Evolutionary conservation across 2,113 vertebrate species (phyloP), one percentile per base, ranked within the genome.

Genomic region (Ctenodactylus gundi): DNA sequence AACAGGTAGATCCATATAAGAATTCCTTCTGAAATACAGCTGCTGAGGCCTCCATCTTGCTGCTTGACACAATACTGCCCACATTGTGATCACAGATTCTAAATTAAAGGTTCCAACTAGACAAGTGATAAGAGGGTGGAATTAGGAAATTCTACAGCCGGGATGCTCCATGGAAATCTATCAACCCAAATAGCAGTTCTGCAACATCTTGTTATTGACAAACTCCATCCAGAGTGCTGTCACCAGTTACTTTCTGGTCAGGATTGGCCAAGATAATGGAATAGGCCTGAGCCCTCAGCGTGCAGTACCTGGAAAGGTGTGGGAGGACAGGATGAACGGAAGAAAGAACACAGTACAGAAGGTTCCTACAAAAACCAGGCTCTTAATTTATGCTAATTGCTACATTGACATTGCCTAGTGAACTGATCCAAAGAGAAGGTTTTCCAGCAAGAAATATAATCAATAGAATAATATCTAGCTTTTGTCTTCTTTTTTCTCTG

Each of bases 341-440:
- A 92, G 53, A 41, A 75, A 46, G 27, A 29, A n/a, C 34, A 96
- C 60, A 93, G 27, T 34, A n/a, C 34, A 96, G 64, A 93, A 94
- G 92, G 6, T 70, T 25, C 44, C 34, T 14, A 6, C 39, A n/a
- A 85, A 91, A 93, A 64, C 13, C 51, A 1, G 18, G n/a, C 77
- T 93, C 94, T 82, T 62, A 76, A 86, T 88, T 94, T 64, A 85
- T 88, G 86, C 77, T 91, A 81, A 96, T 65, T 94, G 85, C 90
- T 94, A 44, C 36, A 72, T 81, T 93, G 89, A 90, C 87, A 95
- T 41, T 96, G 70, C 31, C 95, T 62, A 36, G 51, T 83, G 17
- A 83, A 53, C 49, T 85, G 90, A 86, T 95, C 23, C 49, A 84
- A 51, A 73, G 41, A 85, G 72, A 78, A 39, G 78, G 65, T 85